These are phyloP conservation scores for Chrysolina oricalcia DNA, from an alignment of 2,888 invertebrate species.

Conservation along the genomic window DNA sequence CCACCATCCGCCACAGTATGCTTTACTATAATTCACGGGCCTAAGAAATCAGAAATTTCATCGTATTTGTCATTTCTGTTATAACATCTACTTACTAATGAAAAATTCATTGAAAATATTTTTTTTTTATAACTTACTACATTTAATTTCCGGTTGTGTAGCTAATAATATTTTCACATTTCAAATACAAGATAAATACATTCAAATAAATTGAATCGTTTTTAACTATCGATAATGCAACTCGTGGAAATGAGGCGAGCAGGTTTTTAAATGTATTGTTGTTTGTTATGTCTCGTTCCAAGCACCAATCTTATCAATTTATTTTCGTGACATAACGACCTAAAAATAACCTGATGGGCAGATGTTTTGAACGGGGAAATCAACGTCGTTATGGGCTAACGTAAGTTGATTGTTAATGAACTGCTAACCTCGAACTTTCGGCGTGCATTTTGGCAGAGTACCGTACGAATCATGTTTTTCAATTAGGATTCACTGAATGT, in stretches of 20 bases:
- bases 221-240: neutral
- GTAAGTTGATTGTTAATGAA: constrained; percentile 10
- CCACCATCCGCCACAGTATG: too few relatives aligned
- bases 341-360: constrained; percentile 24
- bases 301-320: constrained; percentile 20
- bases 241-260: neutral
- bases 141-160: too few relatives aligned
- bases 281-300: constrained; percentile 4
- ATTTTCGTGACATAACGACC: constrained; percentile 16
- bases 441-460: neutral
- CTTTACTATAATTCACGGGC: too few relatives aligned
- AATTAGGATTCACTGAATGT: too few relatives aligned
- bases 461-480: too few relatives aligned
- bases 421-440: neutral
- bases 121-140: too few relatives aligned
- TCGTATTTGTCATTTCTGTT: too few relatives aligned
- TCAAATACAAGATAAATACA: neutral
- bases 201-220: neutral
- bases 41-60: too few relatives aligned
- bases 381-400: constrained; percentile 8
- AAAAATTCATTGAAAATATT: too few relatives aligned
- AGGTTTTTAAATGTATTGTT: neutral
- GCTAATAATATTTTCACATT: neutral
- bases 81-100: too few relatives aligned
- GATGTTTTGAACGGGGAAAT: constrained; percentile 15